These are phyloP conservation scores for Catharus bicknelli DNA, from an alignment of 2,113 vertebrate species.

Conservation along the genomic window DNA sequence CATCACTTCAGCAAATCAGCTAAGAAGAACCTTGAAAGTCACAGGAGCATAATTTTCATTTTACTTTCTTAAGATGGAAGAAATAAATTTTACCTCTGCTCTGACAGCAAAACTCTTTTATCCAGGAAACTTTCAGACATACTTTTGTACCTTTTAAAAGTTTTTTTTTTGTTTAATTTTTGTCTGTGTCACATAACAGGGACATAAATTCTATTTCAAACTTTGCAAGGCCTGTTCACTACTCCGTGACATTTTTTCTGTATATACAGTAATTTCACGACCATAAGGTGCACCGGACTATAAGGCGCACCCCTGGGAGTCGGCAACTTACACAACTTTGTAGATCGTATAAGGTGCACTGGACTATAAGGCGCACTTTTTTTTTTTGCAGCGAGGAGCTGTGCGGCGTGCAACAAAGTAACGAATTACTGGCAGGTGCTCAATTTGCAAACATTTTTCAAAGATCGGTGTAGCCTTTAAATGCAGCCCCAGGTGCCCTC, in stretches of 20 bases:
- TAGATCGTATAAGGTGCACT: no score
- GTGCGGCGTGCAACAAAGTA: no score
- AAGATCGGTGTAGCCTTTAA: no score
- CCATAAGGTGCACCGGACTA: no score
- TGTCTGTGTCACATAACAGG: neutral
- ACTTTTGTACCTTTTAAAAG: neutral
- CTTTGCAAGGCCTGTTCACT: neutral
- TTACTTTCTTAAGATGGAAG: neutral
- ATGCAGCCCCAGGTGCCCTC: no score
- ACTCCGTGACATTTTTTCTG: neutral
- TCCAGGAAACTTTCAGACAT: neutral
- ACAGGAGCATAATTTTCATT: neutral
- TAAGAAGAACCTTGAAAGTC: neutral
- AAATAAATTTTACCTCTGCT: neutral
- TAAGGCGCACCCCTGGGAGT: no score
- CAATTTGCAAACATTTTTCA: no score
- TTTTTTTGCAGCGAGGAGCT: no score
- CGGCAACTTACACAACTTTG: no score
- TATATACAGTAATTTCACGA: no score
- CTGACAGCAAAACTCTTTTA: neutral
- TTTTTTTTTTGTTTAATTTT: neutral
- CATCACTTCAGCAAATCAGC: neutral
- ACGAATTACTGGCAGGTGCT: no score
- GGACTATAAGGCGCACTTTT: no score
- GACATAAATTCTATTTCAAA: neutral